phyloP scores from a whole-genome alignment of 2,113 vertebrate genomes.

The Rhabdomys dilectus region DNA sequence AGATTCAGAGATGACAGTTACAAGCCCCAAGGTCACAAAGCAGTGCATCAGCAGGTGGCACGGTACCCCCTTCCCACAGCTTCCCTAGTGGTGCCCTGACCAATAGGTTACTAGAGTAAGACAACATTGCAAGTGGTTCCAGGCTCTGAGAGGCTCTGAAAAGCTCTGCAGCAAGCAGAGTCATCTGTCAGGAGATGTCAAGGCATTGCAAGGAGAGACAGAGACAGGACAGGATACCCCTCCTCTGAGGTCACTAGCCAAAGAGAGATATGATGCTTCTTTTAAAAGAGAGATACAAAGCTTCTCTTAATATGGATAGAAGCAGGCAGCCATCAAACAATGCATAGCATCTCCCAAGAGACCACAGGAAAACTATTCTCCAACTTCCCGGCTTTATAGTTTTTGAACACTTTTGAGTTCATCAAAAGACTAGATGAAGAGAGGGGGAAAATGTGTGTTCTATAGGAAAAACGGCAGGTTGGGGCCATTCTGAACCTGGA shows the following conservation, averaged over 20 bases:
- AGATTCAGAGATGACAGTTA: neutral
- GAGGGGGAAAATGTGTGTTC: neutral
- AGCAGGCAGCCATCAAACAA: accelerated
- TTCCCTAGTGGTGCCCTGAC: neutral
- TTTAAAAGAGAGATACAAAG: neutral
- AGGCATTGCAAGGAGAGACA: accelerated
- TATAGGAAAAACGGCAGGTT: neutral
- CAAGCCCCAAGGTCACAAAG: neutral
- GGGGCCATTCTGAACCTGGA: neutral
- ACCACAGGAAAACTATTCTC: neutral
- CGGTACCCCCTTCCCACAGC: no score
- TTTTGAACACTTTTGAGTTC: neutral
- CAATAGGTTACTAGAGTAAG: neutral
- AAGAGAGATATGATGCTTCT: no score
- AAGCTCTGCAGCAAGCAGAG: no score
- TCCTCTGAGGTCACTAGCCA: accelerated
- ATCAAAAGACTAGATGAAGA: neutral
- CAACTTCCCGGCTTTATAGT: neutral
- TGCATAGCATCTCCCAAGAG: accelerated
- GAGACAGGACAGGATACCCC: accelerated
- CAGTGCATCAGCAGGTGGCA: neutral
- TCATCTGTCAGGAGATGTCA: accelerated
- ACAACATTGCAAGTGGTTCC: accelerated
- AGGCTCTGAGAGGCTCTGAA: neutral
- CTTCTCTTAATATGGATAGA: no score